Evolutionary conservation across 2,797 vertebrate species (phyloP), one percentile per base, ranked within the genome.

Genomic region (Sebastes nivosus): DNA sequence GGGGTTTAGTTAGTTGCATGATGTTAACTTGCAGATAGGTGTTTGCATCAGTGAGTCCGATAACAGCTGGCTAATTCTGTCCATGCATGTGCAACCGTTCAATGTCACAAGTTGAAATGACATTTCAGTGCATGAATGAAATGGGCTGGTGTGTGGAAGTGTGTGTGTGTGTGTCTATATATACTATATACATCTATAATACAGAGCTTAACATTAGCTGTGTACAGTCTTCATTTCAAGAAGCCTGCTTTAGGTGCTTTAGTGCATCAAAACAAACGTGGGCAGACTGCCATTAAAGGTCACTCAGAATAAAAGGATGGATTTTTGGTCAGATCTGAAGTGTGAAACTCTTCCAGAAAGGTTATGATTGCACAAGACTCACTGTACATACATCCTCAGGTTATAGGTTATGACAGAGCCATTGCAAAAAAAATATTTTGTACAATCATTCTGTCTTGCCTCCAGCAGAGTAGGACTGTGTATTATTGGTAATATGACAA

Each of bases 51-150:
- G 36, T 8, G 38, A 71, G 68, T 5, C 65, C 6, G 36, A 58
- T 68, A 57, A 25, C 20, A 10, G 81, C 58, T 61, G 16, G 69
- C 13, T 2, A 32, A 13, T 30, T 5, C 13, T 58, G 20, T 11
- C 14, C 27, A 1, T 24, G 38, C 50, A 13, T 81, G 67, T 82
- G 63, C 54, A 20, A 18, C 59, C 55, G 20, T 20, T 42, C 38
- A 42, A 42, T 89, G 85, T 88, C 89, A 88, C 52, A 38, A 61
- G 68, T 82, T 61, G 13, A 79, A 87, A 79, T 86, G 89, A 81
- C 87, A 86, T 67, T 68, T 60, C 24, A 36, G 0, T 46, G 54
- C 58, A 63, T 90, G 52, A 80, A 86, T 86, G 67, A 67, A 68
- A 73, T 32, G 36, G 50, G 38, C 8, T 71, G 66, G 54, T 20